Base-by-base conservation (phyloP, 2,888 invertebrate genomes). In the Cheilosia pagana region DNA sequence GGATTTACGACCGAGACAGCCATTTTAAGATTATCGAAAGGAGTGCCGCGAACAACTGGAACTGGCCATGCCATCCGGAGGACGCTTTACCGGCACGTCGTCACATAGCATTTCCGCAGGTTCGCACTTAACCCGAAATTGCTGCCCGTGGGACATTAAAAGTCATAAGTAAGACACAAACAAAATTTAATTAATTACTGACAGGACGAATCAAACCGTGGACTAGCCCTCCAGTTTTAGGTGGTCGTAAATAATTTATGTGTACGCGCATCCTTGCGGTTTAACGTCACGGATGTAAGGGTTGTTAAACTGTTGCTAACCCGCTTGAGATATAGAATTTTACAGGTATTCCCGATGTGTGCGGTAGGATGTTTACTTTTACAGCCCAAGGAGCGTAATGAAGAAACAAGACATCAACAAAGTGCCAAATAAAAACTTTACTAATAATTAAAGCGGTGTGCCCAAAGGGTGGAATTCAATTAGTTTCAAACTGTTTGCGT, bases 21-120 rank as follows among this genome's bases (percentile, higher is more conserved):
- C 35, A 48, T 65, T 74, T 74, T 65, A 74, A 25, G 74, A 74
- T 74, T 65, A 65, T 63, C 63, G 63, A 74, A 74, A 63, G 63
- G 62, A 52, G 55, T 55, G 31, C 23, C 62, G 45, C 52, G 31
- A 31, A 55, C 21, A 39, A 53, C 28, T 16, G 41, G 21, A 39
- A 53, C 28, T 16, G 41, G 21, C 16, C 31, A n/a, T 14, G 16
- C 62, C 31, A 43, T 43, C 43, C 45, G 23, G 35, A n/a, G 35
- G 35, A 28, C 31, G 43, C n/a, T 48, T 45, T 12, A 60, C 8
- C 21, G 25, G 41, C 60, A 71, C 50, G 53, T 45, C 45, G 48
- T 43, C 48, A 41, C 2, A 16, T 0, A 31, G 28, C 16, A 21
- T n/a, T 16, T 10, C 7, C 3, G n/a, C n/a, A 8, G 21, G 25